These are phyloP conservation scores for Dolomedes plantarius DNA, from an alignment of 2,888 invertebrate species.

Conservation along the genomic window DNA sequence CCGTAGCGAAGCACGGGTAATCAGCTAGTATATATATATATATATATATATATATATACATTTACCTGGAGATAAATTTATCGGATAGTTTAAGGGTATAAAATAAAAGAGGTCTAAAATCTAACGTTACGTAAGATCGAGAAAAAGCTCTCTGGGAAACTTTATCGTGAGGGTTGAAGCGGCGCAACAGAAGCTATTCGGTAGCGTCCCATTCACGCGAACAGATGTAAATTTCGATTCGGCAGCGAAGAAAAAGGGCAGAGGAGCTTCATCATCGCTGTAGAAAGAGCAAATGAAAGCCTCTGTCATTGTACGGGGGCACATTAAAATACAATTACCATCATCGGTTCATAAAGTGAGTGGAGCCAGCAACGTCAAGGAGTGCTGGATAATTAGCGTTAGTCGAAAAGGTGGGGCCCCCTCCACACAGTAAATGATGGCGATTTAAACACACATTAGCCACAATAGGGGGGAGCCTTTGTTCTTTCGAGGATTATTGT, in stretches of 20 bases:
- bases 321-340: slow-evolving; percentile 71
- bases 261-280: background rate
- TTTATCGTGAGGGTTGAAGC: too few species aligned
- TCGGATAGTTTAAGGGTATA: too few species aligned
- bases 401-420: slow-evolving; percentile 54
- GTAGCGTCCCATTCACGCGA: background rate
- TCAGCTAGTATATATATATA: too few species aligned
- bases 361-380: slow-evolving; percentile 41
- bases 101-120: too few species aligned
- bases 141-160: too few species aligned
- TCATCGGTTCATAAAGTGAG: slow-evolving; percentile 66
- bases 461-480: slow-evolving; percentile 62
- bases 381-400: slow-evolving; percentile 63
- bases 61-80: too few species aligned
- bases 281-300: slow-evolving; percentile 40
- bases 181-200: slow-evolving; percentile 1
- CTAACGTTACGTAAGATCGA: too few species aligned
- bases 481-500: slow-evolving; percentile 69
- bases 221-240: background rate
- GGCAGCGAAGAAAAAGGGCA: background rate
- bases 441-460: slow-evolving; percentile 70
- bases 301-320: slow-evolving; percentile 40
- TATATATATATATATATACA: too few species aligned
- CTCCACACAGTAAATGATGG: slow-evolving; percentile 68
- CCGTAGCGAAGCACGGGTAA: too few species aligned